A percentile compares a stretch with the other conserved stretches of the same genome.
Conservation (phyloP, 2,888 invertebrate species). For the Sesia apiformis region DNA sequence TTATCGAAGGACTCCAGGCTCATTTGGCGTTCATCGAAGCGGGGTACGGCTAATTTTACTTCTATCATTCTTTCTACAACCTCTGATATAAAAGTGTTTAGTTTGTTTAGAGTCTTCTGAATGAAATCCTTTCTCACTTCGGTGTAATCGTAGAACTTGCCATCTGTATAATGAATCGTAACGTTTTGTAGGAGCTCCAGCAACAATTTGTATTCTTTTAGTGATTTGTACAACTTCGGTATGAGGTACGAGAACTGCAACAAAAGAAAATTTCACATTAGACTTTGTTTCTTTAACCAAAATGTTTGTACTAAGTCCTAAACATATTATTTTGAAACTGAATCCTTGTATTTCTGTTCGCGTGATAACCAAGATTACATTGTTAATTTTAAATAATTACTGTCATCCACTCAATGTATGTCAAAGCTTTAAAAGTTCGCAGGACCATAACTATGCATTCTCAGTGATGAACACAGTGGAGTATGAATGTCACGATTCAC, state of each 20-base stretch:
- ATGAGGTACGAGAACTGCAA: constrained; percentile 74
- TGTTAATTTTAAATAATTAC: too few relatives aligned
- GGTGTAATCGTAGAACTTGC: constrained; percentile 50
- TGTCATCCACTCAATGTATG: background rate
- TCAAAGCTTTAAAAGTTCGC: background rate
- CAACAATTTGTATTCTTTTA: constrained; percentile 48
- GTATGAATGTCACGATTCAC: background rate
- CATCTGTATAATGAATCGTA: constrained; percentile 50
- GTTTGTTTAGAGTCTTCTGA: constrained; percentile 44
- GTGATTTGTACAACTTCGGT: constrained; percentile 71
- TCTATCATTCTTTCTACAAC: constrained; percentile 53
- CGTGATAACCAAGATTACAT: too few relatives aligned
- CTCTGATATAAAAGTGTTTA: constrained; percentile 76
- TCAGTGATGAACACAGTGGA: background rate
- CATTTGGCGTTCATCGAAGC: constrained; percentile 43
- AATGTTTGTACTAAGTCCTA: too few relatives aligned
- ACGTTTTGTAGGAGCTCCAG: constrained; percentile 47
- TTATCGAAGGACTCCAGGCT: constrained; percentile 44
- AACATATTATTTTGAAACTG: too few relatives aligned
- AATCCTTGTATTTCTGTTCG: too few relatives aligned
- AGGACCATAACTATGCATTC: background rate
- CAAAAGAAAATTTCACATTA: constrained; percentile 27
- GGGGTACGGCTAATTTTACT: constrained; percentile 41
- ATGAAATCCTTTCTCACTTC: constrained; percentile 50
- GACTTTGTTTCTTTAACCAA: background rate